These are phyloP conservation scores for Tholera decimalis DNA, from an alignment of 2,888 invertebrate species.

Conservation along the genomic window DNA sequence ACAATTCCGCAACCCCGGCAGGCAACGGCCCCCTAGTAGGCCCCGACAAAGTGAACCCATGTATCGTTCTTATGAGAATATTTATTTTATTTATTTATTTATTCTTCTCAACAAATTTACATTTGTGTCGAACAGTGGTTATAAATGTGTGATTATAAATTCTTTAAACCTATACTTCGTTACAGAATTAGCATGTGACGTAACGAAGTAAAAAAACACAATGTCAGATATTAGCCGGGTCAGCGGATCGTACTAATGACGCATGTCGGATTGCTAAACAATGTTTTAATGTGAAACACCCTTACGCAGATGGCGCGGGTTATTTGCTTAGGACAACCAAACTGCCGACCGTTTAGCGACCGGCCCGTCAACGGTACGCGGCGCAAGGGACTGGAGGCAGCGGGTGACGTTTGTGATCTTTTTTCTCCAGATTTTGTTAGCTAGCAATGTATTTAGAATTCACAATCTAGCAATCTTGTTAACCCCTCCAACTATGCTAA, in stretches of 20 bases:
- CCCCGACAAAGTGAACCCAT: too few relatives aligned
- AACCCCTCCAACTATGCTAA: too few relatives aligned
- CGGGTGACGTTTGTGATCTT: background rate
- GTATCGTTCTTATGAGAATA: too few relatives aligned
- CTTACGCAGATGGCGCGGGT: conserved; percentile 85
- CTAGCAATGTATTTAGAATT: too few relatives aligned
- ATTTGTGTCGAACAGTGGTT: too few relatives aligned
- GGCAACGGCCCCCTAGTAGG: too few relatives aligned
- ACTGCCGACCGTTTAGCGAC: conserved; percentile 88
- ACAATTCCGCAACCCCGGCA: too few relatives aligned
- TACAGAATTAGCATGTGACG: conserved; percentile 49
- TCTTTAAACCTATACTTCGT: conserved; percentile 2
- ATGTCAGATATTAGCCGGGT: conserved; percentile 74
- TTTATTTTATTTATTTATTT: too few relatives aligned
- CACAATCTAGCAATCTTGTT: too few relatives aligned
- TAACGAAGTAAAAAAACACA: conserved; percentile 80
- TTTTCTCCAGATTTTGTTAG: too few relatives aligned
- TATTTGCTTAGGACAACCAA: conserved; percentile 90
- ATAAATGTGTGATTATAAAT: too few relatives aligned
- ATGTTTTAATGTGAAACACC: conserved; percentile 89
- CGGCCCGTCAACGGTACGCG: conserved; percentile 69
- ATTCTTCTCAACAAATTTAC: too few relatives aligned
- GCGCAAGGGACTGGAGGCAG: conserved; percentile 38
- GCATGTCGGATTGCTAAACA: conserved; percentile 86
- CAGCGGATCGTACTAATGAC: conserved; percentile 86